These are phyloP conservation scores for Oscarella lobularis DNA, from an alignment of 37 sponge, comb jelly and placozoan genomes.

Conservation along the genomic window DNA sequence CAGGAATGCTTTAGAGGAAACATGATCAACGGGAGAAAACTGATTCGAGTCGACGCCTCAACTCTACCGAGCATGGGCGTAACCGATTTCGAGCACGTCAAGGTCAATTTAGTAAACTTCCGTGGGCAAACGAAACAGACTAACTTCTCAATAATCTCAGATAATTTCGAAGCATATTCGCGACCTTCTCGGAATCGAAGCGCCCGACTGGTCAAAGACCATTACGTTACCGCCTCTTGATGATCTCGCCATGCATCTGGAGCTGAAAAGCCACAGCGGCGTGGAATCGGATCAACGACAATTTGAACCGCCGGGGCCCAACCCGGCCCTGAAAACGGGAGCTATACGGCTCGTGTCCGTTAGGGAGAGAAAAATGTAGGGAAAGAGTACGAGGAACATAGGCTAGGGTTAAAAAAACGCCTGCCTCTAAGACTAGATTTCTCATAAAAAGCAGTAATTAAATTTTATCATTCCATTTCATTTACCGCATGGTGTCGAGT, in stretches of 20 bases:
- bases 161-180: constrained; percentile 43
- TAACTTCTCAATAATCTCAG: constrained; percentile 29
- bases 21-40: constrained; percentile 60
- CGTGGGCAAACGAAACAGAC: background rate
- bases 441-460: too few relatives aligned
- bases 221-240: constrained; percentile 59
- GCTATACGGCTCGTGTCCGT: background rate
- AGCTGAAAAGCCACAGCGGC: constrained; percentile 62
- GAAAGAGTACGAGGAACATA: too few relatives aligned
- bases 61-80: constrained; percentile 82
- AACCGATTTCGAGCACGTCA: constrained; percentile 72
- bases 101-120: constrained; percentile 18
- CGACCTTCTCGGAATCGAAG: constrained; percentile 51
- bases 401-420: too few relatives aligned
- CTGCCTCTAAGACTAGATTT: too few relatives aligned
- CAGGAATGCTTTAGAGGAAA: constrained; percentile 75
- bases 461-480: background rate
- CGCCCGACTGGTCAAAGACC: constrained; percentile 72
- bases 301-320: constrained; percentile 8
- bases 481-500: constrained; percentile 61
- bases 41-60: constrained; percentile 74
- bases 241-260: constrained; percentile 59
- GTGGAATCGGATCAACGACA: constrained; percentile 17
- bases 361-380: too few relatives aligned
- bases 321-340: background rate